phyloP scores from a whole-genome alignment of 2,113 vertebrate species.

The Polypterus senegalus region DNA sequence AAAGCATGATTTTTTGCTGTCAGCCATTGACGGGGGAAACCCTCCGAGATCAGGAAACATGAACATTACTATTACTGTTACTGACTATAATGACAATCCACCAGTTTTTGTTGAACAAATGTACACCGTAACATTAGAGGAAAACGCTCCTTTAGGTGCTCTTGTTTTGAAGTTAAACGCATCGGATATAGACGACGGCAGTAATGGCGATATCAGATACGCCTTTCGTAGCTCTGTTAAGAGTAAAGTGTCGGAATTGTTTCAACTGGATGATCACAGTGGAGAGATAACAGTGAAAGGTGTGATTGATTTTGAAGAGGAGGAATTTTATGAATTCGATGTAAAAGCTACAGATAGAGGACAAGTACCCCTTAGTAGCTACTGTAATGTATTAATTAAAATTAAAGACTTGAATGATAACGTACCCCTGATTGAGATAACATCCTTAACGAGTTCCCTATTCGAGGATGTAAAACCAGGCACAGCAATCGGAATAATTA shows the following conservation, averaged over 20 bases:
- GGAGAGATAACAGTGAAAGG: slow-evolving; percentile 22
- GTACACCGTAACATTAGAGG: slow-evolving; percentile 23
- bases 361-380: slow-evolving; percentile 14
- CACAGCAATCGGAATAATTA: slow-evolving; percentile 42
- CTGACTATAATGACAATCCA: slow-evolving; percentile 25
- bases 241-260: slow-evolving; percentile 18
- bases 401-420: slow-evolving; percentile 32
- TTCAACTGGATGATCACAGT: slow-evolving; percentile 24
- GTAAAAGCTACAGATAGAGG: slow-evolving; percentile 31
- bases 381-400: slow-evolving; percentile 27
- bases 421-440: slow-evolving; percentile 36
- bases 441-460: slow-evolving; percentile 29
- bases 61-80: slow-evolving; percentile 32
- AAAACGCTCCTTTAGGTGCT: slow-evolving; percentile 22
- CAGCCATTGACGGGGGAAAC: slow-evolving; percentile 19
- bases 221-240: slow-evolving; percentile 21
- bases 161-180: slow-evolving; percentile 27
- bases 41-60: slow-evolving; percentile 24
- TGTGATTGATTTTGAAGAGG: slow-evolving; percentile 26
- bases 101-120: slow-evolving; percentile 25
- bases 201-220: slow-evolving; percentile 32
- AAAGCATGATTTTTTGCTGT: slow-evolving; percentile 9
- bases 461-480: slow-evolving; percentile 40
- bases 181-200: slow-evolving; percentile 33
- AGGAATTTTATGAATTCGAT: too few relatives aligned